Evolutionary conservation across 2,797 vertebrate species (phyloP).

Genomic region (Columba guinea): DNA sequence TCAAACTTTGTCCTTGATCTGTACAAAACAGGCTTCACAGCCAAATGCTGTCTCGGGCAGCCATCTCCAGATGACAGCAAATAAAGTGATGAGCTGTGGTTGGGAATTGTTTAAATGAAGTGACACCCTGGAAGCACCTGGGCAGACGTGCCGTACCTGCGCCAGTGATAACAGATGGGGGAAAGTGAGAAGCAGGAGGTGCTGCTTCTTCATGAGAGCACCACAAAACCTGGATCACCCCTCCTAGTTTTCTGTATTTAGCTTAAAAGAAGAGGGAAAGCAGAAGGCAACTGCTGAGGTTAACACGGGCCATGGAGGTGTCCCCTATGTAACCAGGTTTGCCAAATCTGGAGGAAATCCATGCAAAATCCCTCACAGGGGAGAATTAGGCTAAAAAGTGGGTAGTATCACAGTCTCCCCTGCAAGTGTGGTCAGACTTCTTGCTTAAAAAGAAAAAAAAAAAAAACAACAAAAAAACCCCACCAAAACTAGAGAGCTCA

Average conservation of each 20-base stretch:
- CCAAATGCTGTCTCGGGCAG: neutral
- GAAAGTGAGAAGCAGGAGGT: neutral
- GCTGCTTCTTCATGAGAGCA: neutral
- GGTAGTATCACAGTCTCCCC: accelerated
- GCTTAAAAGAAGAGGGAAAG: neutral
- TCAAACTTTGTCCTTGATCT: neutral
- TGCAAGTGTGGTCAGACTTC: neutral
- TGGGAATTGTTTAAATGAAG: neutral
- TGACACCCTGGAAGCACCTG: neutral
- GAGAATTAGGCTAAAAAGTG: neutral
- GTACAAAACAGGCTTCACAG: neutral
- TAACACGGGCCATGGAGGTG: neutral
- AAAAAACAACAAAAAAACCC: neutral
- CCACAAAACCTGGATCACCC: accelerated
- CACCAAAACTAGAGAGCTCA: neutral
- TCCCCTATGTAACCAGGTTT: neutral
- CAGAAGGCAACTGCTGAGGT: neutral
- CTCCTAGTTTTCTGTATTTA: neutral
- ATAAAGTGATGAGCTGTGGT: neutral
- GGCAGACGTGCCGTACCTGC: neutral
- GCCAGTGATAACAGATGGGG: neutral
- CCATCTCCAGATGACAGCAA: neutral
- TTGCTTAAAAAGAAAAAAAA: neutral
- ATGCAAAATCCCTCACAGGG: neutral
- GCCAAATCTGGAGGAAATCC: neutral